Evolutionary conservation across 2,888 invertebrate species (phyloP), one percentile per base, ranked within the genome.

Genomic region (Drosophila affinis): DNA sequence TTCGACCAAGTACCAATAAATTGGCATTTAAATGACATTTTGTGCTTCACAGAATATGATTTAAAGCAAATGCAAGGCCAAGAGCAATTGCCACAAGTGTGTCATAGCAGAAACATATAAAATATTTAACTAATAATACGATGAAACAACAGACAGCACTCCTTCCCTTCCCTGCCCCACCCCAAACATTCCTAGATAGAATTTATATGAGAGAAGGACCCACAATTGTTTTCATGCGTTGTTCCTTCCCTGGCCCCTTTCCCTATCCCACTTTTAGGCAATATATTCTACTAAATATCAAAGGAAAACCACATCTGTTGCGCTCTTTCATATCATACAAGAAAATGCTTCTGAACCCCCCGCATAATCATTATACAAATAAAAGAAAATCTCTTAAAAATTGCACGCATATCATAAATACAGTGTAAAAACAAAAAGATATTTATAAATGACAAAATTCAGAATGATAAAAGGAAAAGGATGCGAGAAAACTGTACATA

Each of bases 1-100:
- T 72, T 62, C 79, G 85, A 84, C 88, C 88, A 85, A 86, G 87
- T 86, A 86, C 86, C 86, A 88, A 86, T 77, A 76, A 79, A 86
- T 86, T 86, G 86, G 86, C 86, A 86, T 86, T 86, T 86, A 86
- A 88, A 71, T 77, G 83, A 84, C 87, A 77, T 82, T 81, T 79
- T 82, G 79, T 81, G 85, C 81, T 85, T 82, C 83, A 67, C 75
- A 73, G 62, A 57, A 58, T 59, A 47, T 51, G 54, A 58, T 54
- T 62, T 49, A 21, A 53, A 56, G 24, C 56, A 57, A 62, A 47
- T 77, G 70, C 67, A 76, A 39, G 68, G 60, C 65, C 67, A 67
- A 61, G 39, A 39, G 60, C 48, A 51, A 53, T 52, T 58, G 55
- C 55, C 56, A 74, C 58, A 81, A 67, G 55, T 81, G 83, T 84